Conservation (phyloP, 2,888 invertebrate species). For the Mimumesa dahlbomi region DNA sequence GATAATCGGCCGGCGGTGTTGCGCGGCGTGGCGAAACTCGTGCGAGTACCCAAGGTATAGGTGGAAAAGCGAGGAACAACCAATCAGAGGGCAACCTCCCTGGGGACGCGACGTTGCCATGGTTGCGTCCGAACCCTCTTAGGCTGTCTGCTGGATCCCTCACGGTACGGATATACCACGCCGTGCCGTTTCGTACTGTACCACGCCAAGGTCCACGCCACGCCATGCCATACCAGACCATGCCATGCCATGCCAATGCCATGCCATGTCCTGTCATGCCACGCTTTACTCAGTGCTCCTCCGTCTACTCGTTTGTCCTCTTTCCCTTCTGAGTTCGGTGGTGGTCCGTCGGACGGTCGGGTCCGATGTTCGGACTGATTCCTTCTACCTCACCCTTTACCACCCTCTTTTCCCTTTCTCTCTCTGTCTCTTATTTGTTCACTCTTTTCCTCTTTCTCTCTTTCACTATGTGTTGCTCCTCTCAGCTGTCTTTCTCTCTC, state of each 20-base stretch:
- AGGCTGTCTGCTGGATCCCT: conserved; percentile 77
- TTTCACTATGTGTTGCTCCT: conserved; percentile 31
- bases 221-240: conserved; percentile 4
- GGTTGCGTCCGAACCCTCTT: conserved; percentile 80
- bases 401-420: conserved; percentile 58
- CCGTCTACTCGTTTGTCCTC: conserved; percentile 34
- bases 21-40: conserved; percentile 70
- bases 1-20: conserved; percentile 74
- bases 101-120: conserved; percentile 79
- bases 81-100: conserved; percentile 80
- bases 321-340: conserved; percentile 41
- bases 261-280: conserved; percentile 32
- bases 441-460: conserved; percentile 19
- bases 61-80: conserved; percentile 78
- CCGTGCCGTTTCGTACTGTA: conserved; percentile 50
- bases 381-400: conserved; percentile 45
- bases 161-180: conserved; percentile 61
- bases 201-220: conserved; percentile 7
- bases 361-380: conserved; percentile 33
- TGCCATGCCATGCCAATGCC: conserved; percentile 37
- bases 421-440: conserved; percentile 40
- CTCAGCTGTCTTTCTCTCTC: conserved; percentile 30
- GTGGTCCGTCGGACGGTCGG: conserved; percentile 36
- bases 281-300: background rate
- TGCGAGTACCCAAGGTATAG: conserved; percentile 63